phyloP scores from a whole-genome alignment of 2,797 vertebrate species.

The Parauchenoglanis ngamensis region DNA sequence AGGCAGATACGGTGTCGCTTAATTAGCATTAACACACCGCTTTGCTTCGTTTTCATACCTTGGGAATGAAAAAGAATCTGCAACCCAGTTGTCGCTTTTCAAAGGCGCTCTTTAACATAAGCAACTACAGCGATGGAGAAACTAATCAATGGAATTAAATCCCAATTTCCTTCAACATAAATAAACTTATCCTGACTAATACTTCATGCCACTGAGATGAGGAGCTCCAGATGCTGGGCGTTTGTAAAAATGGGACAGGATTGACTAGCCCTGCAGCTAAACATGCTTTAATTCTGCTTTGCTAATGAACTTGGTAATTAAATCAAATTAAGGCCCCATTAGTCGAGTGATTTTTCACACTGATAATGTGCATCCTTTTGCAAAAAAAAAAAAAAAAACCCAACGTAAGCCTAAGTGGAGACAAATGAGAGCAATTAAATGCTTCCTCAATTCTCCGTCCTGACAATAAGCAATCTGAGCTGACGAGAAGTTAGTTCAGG shows the following conservation, averaged over 20 bases:
- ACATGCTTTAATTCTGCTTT: slow-evolving; percentile 62
- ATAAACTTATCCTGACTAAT: slow-evolving; percentile 8
- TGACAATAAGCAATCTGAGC: slow-evolving; percentile 52
- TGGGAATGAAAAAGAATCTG: slow-evolving; percentile 1
- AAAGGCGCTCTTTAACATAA: not conserved
- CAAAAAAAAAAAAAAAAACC: slow-evolving; percentile 43
- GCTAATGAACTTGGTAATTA: slow-evolving; percentile 69
- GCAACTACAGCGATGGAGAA: not conserved
- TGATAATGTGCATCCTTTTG: slow-evolving; percentile 67
- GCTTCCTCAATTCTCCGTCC: slow-evolving; percentile 55
- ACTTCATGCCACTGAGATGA: slow-evolving; percentile 5
- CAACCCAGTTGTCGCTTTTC: not conserved
- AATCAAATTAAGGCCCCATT: slow-evolving; percentile 69
- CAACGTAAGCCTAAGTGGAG: slow-evolving; percentile 58
- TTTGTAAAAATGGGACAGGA: slow-evolving; percentile 45
- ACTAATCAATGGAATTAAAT: slow-evolving; percentile 31
- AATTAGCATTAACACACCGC: slow-evolving; percentile 21
- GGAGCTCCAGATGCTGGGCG: slow-evolving; percentile 43
- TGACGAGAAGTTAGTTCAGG: slow-evolving; percentile 20
- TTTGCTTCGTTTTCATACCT: not conserved
- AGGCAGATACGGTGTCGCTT: slow-evolving; percentile 17
- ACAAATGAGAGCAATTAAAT: slow-evolving; percentile 64
- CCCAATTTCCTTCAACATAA: slow-evolving; percentile 6
- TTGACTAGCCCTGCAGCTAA: slow-evolving; percentile 60
- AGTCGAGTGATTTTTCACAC: slow-evolving; percentile 64